Conservation (phyloP, 1,140 invertebrate species). For the Lasaia peninsularis region DNA sequence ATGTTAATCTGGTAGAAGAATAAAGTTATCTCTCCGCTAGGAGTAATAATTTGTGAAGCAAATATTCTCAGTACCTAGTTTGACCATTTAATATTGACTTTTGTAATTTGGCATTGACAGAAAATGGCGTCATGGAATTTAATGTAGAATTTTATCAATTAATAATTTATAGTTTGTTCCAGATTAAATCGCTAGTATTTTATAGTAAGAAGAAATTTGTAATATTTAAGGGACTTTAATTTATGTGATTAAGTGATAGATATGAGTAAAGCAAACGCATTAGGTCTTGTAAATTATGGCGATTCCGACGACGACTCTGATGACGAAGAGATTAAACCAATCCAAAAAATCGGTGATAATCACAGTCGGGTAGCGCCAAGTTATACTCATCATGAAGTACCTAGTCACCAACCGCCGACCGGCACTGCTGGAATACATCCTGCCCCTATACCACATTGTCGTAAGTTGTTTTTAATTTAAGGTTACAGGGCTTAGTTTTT, state of each 20-base stretch:
- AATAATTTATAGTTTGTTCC: too few relatives aligned
- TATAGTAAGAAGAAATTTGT: too few relatives aligned
- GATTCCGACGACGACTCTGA: slow-evolving; percentile 64
- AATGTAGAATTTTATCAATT: too few relatives aligned
- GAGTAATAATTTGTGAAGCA: too few relatives aligned
- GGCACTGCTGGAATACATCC: slow-evolving; percentile 48
- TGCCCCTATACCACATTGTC: slow-evolving; percentile 58
- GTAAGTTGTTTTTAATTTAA: slow-evolving; percentile 37
- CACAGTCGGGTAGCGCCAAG: slow-evolving; percentile 1
- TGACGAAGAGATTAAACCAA: slow-evolving; percentile 24
- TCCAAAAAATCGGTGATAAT: background rate
- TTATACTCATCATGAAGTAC: slow-evolving; percentile 19
- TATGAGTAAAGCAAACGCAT: slow-evolving; percentile 56
- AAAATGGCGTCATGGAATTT: too few relatives aligned
- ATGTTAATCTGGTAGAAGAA: too few relatives aligned
- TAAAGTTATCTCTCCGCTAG: too few relatives aligned
- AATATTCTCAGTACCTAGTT: too few relatives aligned
- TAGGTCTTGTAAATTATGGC: slow-evolving; percentile 60
- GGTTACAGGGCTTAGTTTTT: background rate
- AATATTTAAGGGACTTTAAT: too few relatives aligned
- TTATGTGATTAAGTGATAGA: background rate
- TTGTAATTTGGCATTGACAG: too few relatives aligned
- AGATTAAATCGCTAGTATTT: too few relatives aligned
- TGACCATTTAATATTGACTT: too few relatives aligned
- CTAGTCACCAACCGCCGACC: slow-evolving; percentile 6